Base-by-base conservation (phyloP, 2,888 invertebrate genomes). In the Philopedon plagiatum region DNA sequence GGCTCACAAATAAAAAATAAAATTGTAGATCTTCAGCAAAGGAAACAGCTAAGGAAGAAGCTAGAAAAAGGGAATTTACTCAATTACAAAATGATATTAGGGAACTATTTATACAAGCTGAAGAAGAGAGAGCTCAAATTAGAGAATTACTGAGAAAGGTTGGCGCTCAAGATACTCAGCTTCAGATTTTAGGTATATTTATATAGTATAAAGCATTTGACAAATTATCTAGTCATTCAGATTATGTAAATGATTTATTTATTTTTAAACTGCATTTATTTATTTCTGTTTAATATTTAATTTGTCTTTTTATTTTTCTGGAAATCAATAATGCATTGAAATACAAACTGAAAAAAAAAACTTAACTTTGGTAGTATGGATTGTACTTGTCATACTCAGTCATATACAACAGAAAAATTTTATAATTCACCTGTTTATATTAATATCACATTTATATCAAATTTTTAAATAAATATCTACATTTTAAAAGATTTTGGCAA, bases 61-160 rank as follows among this genome's bases (percentile, higher is more conserved):
- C 89, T 4, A 86, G 90, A 62, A 85, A 87, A 78, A 86, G 90
- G 67, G 94, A 94, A 85, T 87, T 93, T 83, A 86, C 88, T 67
- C 89, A 90, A 72, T 87, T 95, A 57, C 88, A 88, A 13, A 86
- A 87, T 64, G 90, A 91, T 18, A 88, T 96, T 63, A 90, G 90
- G 72, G 92, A 92, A 77, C 86, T 96, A 46, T 91, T 90, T 80
- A 91, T 93, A 77, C 90, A 91, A 69, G 88, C 93, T 8, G 91
- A 93, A 82, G 89, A 90, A 76, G 96, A 97, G 83, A 91, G 93
- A 78, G 90, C 93, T 29, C 93, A 95, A 83, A 89, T 97, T 11
- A 87, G 91, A 77, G 94, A 96, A 86, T 87, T 97, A 83, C 89
- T 91, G 71, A 88, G 92, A 76, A 86, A 87, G 44, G 77, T 92